These are phyloP conservation scores for Dexiosoma caninum DNA, from an alignment of 2,888 invertebrate genomes.

Conservation along the genomic window DNA sequence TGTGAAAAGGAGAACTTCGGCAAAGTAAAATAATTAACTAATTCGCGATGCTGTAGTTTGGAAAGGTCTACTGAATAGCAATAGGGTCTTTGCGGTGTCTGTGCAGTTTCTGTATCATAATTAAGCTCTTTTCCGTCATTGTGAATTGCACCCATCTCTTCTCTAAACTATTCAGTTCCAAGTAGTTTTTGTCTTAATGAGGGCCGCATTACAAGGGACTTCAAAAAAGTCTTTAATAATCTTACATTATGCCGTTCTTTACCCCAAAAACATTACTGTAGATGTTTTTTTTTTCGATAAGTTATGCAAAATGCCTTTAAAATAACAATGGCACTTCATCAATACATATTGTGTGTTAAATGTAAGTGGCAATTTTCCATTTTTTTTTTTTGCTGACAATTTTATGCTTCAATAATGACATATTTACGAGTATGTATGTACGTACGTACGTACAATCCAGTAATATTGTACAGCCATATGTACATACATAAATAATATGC, in stretches of 20 bases:
- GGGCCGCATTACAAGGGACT: too few species aligned
- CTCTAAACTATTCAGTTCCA: too few species aligned
- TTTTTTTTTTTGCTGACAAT: conserved; percentile 10
- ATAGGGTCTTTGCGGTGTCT: too few species aligned
- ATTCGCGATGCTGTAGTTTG: too few species aligned
- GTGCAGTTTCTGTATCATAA: too few species aligned
- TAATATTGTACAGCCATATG: conserved; percentile 1
- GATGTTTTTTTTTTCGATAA: not conserved
- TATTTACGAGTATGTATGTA: too few species aligned
- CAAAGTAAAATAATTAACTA: too few species aligned
- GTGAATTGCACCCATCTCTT: too few species aligned
- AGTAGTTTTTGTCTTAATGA: too few species aligned
- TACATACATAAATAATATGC: not conserved
- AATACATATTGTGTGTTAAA: not conserved
- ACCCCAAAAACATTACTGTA: not conserved
- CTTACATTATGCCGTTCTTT: not conserved
- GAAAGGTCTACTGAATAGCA: too few species aligned
- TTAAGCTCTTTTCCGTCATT: too few species aligned
- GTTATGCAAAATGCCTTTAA: not conserved
- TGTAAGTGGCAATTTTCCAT: not conserved
- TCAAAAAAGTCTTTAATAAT: not conserved
- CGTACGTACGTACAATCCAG: not conserved
- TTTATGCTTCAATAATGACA: conserved; percentile 31
- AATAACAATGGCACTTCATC: conserved; percentile 34
- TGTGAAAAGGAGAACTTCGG: too few species aligned